Evolutionary conservation across 2,113 vertebrate species (phyloP).

Genomic region (Percopsis transmontana): DNA sequence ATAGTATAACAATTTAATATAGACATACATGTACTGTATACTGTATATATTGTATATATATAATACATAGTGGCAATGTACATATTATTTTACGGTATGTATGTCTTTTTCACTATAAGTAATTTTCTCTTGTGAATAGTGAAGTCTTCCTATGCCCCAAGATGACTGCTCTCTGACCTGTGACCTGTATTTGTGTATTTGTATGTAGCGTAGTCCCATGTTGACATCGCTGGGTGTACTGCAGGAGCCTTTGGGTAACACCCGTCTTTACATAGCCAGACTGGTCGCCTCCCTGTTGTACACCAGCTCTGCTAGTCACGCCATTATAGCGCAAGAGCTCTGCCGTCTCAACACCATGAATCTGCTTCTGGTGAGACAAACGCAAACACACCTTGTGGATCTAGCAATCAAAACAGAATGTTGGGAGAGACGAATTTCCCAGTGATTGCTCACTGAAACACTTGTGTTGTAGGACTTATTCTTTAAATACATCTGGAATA

Average conservation of each 20-base stretch:
- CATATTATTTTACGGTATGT: neutral
- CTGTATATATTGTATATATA: neutral
- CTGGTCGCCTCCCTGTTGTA: slow-evolving; percentile 92
- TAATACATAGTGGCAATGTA: no score
- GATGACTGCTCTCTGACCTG: neutral
- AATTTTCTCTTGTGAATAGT: neutral
- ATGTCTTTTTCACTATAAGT: neutral
- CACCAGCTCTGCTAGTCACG: slow-evolving; percentile 81
- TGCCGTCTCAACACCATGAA: slow-evolving; percentile 90
- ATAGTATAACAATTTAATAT: neutral
- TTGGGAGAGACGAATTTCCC: neutral
- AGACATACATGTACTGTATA: neutral
- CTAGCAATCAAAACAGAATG: neutral
- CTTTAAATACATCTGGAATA: slow-evolving; percentile 98
- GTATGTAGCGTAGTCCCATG: slow-evolving; percentile 83
- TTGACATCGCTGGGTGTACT: slow-evolving; percentile 90
- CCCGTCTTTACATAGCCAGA: slow-evolving; percentile 89
- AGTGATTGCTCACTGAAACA: neutral
- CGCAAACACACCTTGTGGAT: neutral
- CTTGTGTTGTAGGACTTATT: slow-evolving; percentile 85
- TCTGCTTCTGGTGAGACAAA: slow-evolving; percentile 87
- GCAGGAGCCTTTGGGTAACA: slow-evolving; percentile 92
- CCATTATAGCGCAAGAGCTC: slow-evolving; percentile 89
- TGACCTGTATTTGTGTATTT: slow-evolving; percentile 9
- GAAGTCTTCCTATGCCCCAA: no score